These are phyloP conservation scores for Perca schrenkii DNA, from an alignment of 2,113 vertebrate species.

Conservation along the genomic window DNA sequence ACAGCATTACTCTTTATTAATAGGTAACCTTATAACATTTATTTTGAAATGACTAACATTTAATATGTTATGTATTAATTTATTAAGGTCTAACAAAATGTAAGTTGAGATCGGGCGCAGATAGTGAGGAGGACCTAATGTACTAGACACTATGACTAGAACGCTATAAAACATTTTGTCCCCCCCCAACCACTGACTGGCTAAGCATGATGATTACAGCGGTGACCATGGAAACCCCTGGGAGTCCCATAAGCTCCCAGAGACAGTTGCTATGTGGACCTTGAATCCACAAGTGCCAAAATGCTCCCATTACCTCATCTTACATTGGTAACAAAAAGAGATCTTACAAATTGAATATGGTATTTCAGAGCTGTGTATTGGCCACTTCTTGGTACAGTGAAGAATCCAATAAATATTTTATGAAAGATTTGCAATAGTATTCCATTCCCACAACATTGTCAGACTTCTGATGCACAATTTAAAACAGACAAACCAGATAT, in stretches of 20 bases:
- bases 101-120: neutral
- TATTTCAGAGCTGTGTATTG: neutral
- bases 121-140: constrained; percentile 15
- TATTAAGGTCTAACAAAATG: neutral
- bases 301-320: constrained; percentile 58
- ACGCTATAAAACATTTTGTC: neutral
- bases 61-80: constrained; percentile 4
- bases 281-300: constrained; percentile 16
- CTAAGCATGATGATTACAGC: constrained; percentile 18
- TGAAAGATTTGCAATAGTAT: neutral
- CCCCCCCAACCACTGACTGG: constrained; percentile 22
- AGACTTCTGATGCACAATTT: too few relatives aligned
- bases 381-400: neutral
- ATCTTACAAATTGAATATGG: neutral
- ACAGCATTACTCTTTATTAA: neutral
- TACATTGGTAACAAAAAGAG: neutral
- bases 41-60: neutral
- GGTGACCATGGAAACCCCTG: constrained; percentile 71
- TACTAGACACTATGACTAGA: constrained; percentile 28
- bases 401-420: neutral
- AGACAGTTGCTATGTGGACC: constrained; percentile 51
- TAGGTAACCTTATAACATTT: neutral
- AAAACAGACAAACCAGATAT: too few relatives aligned
- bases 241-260: constrained; percentile 47
- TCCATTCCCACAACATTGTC: too few relatives aligned